Evolutionary conservation across 2,888 invertebrate genomes (phyloP), one percentile per base, ranked within the genome.

Genomic region (Cosmia trapezina): DNA sequence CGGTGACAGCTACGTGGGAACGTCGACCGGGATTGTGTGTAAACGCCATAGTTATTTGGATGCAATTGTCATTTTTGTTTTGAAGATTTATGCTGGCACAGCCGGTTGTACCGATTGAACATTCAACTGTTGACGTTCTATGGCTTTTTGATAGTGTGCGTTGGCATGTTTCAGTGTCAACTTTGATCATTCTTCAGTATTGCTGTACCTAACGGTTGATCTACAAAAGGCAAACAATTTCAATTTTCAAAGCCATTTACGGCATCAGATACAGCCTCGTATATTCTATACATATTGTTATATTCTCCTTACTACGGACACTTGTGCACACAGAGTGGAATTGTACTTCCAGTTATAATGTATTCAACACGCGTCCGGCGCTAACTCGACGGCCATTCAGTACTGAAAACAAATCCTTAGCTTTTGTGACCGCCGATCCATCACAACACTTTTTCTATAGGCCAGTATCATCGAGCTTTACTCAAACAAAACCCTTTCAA

Each of bases 1-100:
- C 92, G 91, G 92, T 94, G 95, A 96, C 95, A 95, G 95, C 93
- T 93, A 93, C 94, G 94, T 95, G 96, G 96, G 96, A 96, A 96
- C 91, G 76, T 78, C 88, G 86, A 89, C 89, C 91, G 91, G 91
- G 91, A 91, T 92, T 91, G 91, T 93, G 92, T 92, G 93, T 93
- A 91, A 91, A 90, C 91, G 86, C 87, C 87, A 86, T 88, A 88
- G 88, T 87, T 91, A 91, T 93, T 92, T 90, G 89, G 91, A 91
- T 91, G 89, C 91, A 89, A 91, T 90, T 90, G 90, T 89, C 86
- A 88, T 89, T 88, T 88, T 87, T 83, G 83, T 80, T 83, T 81
- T 81, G 76, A 85, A 87, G 85, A 90, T 88, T 88, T 89, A 89
- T 89, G 74, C 68, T 51, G 69, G 77, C 84, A 83, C 60, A 74